Percentiles rank a stretch among this genome's conserved stretches.
These are phyloP conservation scores for Popillia japonica DNA, from an alignment of 1,140 invertebrate species.

Conservation along the genomic window DNA sequence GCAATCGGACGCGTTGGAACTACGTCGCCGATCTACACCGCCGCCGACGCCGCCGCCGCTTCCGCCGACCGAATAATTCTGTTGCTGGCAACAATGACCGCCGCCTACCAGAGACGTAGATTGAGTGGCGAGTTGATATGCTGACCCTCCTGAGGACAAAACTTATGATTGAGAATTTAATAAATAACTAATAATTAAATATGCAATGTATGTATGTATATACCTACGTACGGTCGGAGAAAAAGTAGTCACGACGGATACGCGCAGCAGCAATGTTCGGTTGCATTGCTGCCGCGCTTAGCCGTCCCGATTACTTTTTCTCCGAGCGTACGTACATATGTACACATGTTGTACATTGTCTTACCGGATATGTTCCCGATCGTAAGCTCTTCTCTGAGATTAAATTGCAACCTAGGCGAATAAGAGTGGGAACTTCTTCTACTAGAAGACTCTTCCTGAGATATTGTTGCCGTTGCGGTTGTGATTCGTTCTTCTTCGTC, in stretches of 20 bases:
- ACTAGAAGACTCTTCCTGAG: slow-evolving; percentile 41
- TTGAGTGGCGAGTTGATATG: slow-evolving; percentile 50
- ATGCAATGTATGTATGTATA: too few species aligned
- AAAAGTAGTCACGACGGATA: too few species aligned
- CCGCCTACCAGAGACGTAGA: neutral
- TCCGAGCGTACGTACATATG: too few species aligned
- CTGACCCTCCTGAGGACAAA: slow-evolving; percentile 45
- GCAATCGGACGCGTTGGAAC: slow-evolving; percentile 59
- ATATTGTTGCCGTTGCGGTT: neutral
- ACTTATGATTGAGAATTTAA: too few species aligned
- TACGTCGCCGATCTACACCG: slow-evolving; percentile 48
- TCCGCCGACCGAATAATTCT: slow-evolving; percentile 40
- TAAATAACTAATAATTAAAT: too few species aligned
- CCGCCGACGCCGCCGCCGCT: too few species aligned
- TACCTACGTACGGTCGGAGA: too few species aligned
- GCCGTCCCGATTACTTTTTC: too few species aligned
- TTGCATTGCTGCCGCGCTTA: too few species aligned
- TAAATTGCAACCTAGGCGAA: slow-evolving; percentile 44
- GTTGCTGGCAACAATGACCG: neutral
- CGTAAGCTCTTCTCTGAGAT: neutral
- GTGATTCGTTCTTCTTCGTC: slow-evolving; percentile 66
- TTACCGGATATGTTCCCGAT: neutral
- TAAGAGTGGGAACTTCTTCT: slow-evolving; percentile 54
- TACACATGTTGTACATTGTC: too few species aligned
- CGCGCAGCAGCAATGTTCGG: too few species aligned